Conservation (phyloP, 2,797 vertebrate species). For the Sebastes melanostomus region DNA sequence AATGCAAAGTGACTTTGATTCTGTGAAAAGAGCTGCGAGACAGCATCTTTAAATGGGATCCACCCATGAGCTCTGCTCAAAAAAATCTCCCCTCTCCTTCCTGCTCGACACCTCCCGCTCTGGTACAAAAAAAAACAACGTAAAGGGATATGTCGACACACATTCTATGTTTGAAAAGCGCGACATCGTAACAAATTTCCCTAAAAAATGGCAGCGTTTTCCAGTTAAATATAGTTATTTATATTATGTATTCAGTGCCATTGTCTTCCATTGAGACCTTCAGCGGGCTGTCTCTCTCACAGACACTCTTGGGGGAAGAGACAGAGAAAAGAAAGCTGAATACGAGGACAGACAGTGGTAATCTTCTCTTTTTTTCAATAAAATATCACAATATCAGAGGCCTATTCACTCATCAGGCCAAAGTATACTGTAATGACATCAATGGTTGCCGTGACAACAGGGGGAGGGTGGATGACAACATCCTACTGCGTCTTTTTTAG, state of each 20-base stretch:
- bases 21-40: not conserved
- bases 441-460: slow-evolving; percentile 85
- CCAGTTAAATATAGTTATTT: slow-evolving; percentile 58
- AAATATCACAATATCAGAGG: slow-evolving; percentile 62
- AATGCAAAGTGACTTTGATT: not conserved
- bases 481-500: slow-evolving; percentile 62
- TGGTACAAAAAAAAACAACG: not conserved
- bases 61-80: not conserved
- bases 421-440: slow-evolving; percentile 83
- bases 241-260: slow-evolving; percentile 37
- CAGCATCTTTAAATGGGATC: not conserved
- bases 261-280: slow-evolving; percentile 48
- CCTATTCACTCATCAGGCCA: slow-evolving; percentile 57
- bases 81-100: not conserved
- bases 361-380: slow-evolving; percentile 20
- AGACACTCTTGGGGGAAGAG: slow-evolving; percentile 21
- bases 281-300: slow-evolving; percentile 43
- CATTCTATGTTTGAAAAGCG: not conserved
- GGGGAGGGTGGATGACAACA: slow-evolving; percentile 76
- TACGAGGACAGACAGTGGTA: slow-evolving; percentile 14
- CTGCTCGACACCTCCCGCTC: not conserved
- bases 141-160: not conserved
- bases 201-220: slow-evolving; percentile 22
- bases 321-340: slow-evolving; percentile 18
- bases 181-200: not conserved